phyloP scores from a whole-genome alignment of 1,140 invertebrate species.

The Caligus rogercresseyi region DNA sequence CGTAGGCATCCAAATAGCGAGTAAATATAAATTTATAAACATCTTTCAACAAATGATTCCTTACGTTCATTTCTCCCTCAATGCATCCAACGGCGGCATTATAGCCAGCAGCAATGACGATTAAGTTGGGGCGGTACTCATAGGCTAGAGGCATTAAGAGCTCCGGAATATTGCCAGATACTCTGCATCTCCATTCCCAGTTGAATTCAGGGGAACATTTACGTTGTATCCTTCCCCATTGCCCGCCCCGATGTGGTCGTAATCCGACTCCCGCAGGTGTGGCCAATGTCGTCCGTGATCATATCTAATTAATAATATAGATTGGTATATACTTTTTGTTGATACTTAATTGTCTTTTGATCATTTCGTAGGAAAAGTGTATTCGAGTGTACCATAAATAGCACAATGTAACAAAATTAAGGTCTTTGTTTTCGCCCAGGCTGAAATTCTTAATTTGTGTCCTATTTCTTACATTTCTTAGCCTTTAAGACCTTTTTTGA shows the following conservation, averaged over 20 bases:
- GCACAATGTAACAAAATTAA: too few relatives aligned
- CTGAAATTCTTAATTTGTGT: too few relatives aligned
- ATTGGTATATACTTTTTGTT: slow-evolving; percentile 81
- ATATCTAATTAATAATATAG: slow-evolving; percentile 57
- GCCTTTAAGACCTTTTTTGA: too few relatives aligned
- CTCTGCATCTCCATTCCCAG: slow-evolving; percentile 61
- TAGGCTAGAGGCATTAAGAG: slow-evolving; percentile 70
- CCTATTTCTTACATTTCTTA: too few relatives aligned
- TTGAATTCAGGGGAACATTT: slow-evolving; percentile 76
- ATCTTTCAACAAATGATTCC: not conserved
- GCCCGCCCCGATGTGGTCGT: slow-evolving; percentile 54
- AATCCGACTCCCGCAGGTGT: slow-evolving; percentile 67
- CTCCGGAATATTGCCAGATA: slow-evolving; percentile 77
- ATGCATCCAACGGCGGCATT: slow-evolving; percentile 71
- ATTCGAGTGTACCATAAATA: too few relatives aligned
- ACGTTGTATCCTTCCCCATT: slow-evolving; percentile 67
- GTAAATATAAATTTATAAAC: not conserved
- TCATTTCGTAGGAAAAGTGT: too few relatives aligned
- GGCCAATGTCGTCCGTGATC: slow-evolving; percentile 88
- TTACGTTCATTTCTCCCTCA: slow-evolving; percentile 45
- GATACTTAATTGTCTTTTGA: too few relatives aligned
- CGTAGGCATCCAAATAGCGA: too few relatives aligned
- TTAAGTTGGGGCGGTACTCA: slow-evolving; percentile 73
- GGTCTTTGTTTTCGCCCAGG: too few relatives aligned
- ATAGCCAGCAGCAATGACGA: slow-evolving; percentile 72